A percentile compares a stretch with the other conserved stretches of the same genome.
Conservation (phyloP, 2,113 vertebrate species). For the Notothenia rossii region DNA sequence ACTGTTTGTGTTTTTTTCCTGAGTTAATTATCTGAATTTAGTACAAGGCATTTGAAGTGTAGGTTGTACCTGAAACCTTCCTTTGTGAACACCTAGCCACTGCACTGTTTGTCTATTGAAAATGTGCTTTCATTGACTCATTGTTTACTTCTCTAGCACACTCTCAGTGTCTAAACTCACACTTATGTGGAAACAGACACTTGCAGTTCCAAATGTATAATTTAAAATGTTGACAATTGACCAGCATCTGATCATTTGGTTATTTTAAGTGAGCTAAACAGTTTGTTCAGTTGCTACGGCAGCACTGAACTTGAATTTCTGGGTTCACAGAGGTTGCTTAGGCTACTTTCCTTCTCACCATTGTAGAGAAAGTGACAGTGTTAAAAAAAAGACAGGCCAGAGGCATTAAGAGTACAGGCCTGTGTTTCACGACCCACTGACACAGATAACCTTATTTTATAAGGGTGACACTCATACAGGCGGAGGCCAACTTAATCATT, state of each 20-base stretch:
- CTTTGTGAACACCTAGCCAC: not conserved
- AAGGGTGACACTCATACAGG: not conserved
- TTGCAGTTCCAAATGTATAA: too few relatives aligned
- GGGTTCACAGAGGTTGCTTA: slow-evolving; percentile 1
- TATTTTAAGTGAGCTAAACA: too few relatives aligned
- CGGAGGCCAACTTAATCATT: not conserved
- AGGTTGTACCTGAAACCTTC: slow-evolving; percentile 7
- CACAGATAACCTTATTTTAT: slow-evolving; percentile 18
- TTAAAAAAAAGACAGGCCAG: not conserved
- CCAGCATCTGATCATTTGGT: too few relatives aligned
- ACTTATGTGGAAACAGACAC: too few relatives aligned
- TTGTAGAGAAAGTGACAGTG: slow-evolving; percentile 4
- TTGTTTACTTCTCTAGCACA: not conserved
- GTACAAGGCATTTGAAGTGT: not conserved
- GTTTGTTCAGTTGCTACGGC: too few relatives aligned
- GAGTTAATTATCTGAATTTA: too few relatives aligned
- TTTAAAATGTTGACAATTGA: too few relatives aligned
- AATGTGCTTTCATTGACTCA: slow-evolving; percentile 2
- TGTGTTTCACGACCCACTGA: slow-evolving; percentile 14
- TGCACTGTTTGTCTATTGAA: not conserved
- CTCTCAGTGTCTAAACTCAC: too few relatives aligned
- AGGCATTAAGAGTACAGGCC: slow-evolving; percentile 2
- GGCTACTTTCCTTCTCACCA: not conserved
- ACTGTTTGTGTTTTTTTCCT: too few relatives aligned
- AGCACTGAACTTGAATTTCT: slow-evolving; percentile 46